Evolutionary conservation across 2,797 vertebrate species (phyloP).

Genomic region (Telmatherina bonti): DNA sequence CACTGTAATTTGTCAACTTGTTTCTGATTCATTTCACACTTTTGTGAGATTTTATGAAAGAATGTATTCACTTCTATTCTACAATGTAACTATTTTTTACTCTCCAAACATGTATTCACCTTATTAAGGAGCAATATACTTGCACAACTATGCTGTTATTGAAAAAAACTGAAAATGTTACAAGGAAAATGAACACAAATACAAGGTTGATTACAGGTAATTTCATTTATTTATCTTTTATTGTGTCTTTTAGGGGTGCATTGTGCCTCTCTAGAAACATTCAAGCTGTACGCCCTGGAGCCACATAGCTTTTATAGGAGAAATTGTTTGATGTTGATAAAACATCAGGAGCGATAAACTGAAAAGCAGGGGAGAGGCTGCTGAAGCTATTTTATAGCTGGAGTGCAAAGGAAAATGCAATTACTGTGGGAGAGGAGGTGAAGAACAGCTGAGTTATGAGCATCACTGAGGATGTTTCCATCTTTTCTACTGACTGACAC

Average conservation of each 20-base stretch:
- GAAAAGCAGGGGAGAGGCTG: conserved; percentile 39
- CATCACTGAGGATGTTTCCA: conserved; percentile 54
- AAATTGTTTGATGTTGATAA: conserved; percentile 63
- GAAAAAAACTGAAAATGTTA: neutral
- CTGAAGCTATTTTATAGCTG: conserved; percentile 65
- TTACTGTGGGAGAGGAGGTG: conserved; percentile 49
- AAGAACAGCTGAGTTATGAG: conserved; percentile 55
- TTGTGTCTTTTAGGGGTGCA: conserved; percentile 13
- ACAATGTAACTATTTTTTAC: neutral
- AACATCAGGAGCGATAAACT: conserved; percentile 66
- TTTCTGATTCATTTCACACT: neutral
- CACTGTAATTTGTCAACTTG: neutral
- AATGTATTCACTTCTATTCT: too few species aligned
- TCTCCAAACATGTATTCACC: neutral
- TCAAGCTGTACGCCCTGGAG: conserved; percentile 43
- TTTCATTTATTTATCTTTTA: neutral
- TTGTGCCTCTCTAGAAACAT: conserved; percentile 18
- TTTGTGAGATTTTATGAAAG: too few species aligned
- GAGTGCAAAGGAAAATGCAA: conserved; percentile 68
- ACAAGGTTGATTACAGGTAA: conserved; percentile 19
- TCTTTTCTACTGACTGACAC: conserved; percentile 39
- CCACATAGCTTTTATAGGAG: conserved; percentile 27
- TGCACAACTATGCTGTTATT: conserved; percentile 7
- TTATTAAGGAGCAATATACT: neutral
- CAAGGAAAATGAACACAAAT: conserved; percentile 4